Percentiles rank a stretch among this genome's conserved stretches.
Evolutionary conservation across 2,113 vertebrate genomes (phyloP).

Genomic region (Phalacrocorax aristotelis): DNA sequence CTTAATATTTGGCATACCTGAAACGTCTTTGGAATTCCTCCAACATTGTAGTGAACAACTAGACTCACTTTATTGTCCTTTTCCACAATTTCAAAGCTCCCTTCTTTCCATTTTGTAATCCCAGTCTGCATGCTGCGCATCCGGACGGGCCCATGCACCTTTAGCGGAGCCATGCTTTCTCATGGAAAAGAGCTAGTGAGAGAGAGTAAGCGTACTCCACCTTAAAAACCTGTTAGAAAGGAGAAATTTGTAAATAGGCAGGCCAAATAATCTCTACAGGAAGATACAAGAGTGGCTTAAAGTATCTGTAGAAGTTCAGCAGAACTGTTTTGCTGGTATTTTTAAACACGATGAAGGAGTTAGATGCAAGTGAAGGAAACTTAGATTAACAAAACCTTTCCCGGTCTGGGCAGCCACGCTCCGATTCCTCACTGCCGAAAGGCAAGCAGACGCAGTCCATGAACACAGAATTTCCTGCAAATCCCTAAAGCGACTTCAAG

Average conservation of each 20-base stretch:
- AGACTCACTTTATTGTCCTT: constrained; percentile 93
- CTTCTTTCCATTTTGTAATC: constrained; percentile 94
- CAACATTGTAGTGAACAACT: constrained; percentile 87
- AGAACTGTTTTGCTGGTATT: rapidly evolving
- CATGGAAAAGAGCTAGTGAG: constrained; percentile 13
- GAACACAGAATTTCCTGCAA: not conserved
- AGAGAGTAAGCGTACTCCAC: not conserved
- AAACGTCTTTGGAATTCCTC: constrained; percentile 86
- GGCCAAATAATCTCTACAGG: not conserved
- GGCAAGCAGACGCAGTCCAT: not conserved
- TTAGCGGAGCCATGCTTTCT: constrained; percentile 79
- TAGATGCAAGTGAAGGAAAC: rapidly evolving
- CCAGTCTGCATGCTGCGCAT: constrained; percentile 86
- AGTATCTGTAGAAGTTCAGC: rapidly evolving
- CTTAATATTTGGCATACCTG: constrained; percentile 80
- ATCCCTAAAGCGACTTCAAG: not conserved
- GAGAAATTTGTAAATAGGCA: not conserved
- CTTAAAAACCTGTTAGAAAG: constrained; percentile 41
- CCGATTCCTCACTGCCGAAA: rapidly evolving
- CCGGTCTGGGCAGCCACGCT: rapidly evolving
- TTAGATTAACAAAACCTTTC: not conserved
- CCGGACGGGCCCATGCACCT: constrained; percentile 88
- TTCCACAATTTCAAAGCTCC: constrained; percentile 93
- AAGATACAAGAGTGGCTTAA: rapidly evolving
- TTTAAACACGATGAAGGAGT: rapidly evolving